Base-by-base conservation (phyloP, 2,888 invertebrate genomes). In the Mimas tiliae region DNA sequence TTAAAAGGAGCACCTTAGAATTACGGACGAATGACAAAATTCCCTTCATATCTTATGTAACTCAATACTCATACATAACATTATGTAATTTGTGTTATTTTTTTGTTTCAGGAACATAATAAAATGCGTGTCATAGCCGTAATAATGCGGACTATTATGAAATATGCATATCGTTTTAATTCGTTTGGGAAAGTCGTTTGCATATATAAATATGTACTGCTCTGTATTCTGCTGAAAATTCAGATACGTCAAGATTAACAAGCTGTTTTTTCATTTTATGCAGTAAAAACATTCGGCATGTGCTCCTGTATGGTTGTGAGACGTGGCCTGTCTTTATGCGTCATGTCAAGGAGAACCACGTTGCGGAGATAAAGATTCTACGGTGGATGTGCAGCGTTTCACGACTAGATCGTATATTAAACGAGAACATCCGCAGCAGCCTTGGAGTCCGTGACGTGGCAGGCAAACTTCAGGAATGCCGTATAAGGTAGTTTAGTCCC, bases 1-100 rank as follows among this genome's bases (percentile, higher is more conserved):
- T 82, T 81, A 79, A 81, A 81, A 76, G 72, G 74, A 76, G 63
- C 69, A 72, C 75, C 76, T 72, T 70, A 67, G 74, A 78, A 79
- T 80, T 77, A 73, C 69, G 72, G 66, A 64, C 52, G 53, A 63
- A 72, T 73, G 74, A 71, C 69, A 72, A 68, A 74, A 74, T 68
- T 68, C 64, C 65, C 42, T 67, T 71, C 63, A 67, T 51, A 48
- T 65, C 53, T 65, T 48, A 67, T 68, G 67, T 69, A 47, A 33
- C n/a, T 45, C 14, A 38, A 38, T 45, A 7, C 12, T 34, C 16
- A 33, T 14, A 38, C 16, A 64, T 27, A n/a, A n/a, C n/a, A n/a
- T n/a, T n/a, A 27, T 21, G 21, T 33, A 27, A 14, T 21, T 47
- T 27, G 14, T 19, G 19, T 19, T 64, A 16, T 52, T 64, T 19